Evolutionary conservation across 2,113 vertebrate species (phyloP).

Genomic region (Eclectus roratus): DNA sequence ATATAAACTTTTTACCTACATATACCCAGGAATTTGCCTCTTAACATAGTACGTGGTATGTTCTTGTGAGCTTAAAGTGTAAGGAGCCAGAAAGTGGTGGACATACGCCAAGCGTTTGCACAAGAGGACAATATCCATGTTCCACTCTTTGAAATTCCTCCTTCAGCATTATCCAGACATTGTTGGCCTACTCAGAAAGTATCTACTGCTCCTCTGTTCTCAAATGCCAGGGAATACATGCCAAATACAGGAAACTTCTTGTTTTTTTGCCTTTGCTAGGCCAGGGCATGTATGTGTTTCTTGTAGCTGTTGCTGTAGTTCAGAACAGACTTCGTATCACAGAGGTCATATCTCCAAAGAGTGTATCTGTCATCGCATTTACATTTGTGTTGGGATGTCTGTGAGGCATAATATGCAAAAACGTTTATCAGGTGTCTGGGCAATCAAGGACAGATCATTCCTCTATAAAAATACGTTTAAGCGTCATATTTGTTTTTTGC

Average conservation of each 20-base stretch:
- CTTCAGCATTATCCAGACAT: not conserved
- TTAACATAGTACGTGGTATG: not conserved
- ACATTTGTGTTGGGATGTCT: not conserved
- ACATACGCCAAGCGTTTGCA: not conserved
- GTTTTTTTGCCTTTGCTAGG: not conserved
- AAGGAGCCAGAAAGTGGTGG: not conserved
- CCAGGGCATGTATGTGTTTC: not conserved
- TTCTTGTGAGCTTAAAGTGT: not conserved
- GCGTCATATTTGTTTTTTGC: not conserved
- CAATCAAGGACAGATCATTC: not conserved
- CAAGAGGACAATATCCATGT: not conserved
- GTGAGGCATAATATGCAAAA: not conserved
- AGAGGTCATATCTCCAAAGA: not conserved
- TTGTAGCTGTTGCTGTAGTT: not conserved
- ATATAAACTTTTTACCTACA: not conserved
- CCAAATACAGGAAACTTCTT: not conserved
- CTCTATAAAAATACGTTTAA: not conserved
- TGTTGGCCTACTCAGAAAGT: not conserved
- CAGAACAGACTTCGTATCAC: not conserved
- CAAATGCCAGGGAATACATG: not conserved
- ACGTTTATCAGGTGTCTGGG: not conserved
- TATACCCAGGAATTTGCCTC: not conserved
- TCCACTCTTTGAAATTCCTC: not conserved
- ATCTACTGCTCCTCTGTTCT: not conserved
- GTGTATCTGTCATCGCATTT: not conserved